Base-by-base conservation (phyloP, 2,888 invertebrate genomes). In the Hedya salicella region DNA sequence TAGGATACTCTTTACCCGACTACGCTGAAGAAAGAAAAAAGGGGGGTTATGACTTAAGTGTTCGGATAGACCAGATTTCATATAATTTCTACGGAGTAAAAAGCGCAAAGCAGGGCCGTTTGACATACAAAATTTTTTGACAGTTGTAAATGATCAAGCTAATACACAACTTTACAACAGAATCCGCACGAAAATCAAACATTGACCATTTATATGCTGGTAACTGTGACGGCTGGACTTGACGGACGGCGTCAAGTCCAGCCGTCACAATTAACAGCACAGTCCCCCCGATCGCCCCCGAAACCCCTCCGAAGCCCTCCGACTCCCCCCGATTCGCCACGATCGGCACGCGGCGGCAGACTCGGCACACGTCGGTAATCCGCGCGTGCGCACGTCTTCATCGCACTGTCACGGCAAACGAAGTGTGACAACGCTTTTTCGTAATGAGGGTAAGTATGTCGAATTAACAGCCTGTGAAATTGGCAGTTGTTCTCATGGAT, bases 361-460 rank as follows among this genome's bases (percentile, higher is more conserved):
- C 44, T n/a, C 30, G 4, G 57, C 57, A 57, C 44, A 44, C 44
- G 57, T 13, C 57, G 19, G 57, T 57, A 57, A 57, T 57, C 57
- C 57, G 36, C 36, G 36, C 36, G 2, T 4, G 57, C 44, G 57
- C 57, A 57, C 46, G 30, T 57, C 57, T 57, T 42, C 42, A 56
- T 56, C 56, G 56, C n/a, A n/a, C 57, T 52, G 32, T 36, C 52
- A 60, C 25, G n/a, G 42, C 50, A 87, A 89, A 89, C 85, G 85
- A 88, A 83, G 74, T 83, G 81, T 89, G 88, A 89, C 88, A 86
- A 82, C 77, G 85, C 83, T 46, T n/a, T 46, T n/a, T 57, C 82
- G 54, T 62, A 54, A 52, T 50, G 52, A 62, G 53, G 54, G 36
- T 49, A 66, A 60, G 66, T 54, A 66, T 36, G 39, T n/a, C 48